Evolutionary conservation across 2,888 invertebrate species (phyloP), one percentile per base, ranked within the genome.

Genomic region (Hydroisotoma schaefferi): DNA sequence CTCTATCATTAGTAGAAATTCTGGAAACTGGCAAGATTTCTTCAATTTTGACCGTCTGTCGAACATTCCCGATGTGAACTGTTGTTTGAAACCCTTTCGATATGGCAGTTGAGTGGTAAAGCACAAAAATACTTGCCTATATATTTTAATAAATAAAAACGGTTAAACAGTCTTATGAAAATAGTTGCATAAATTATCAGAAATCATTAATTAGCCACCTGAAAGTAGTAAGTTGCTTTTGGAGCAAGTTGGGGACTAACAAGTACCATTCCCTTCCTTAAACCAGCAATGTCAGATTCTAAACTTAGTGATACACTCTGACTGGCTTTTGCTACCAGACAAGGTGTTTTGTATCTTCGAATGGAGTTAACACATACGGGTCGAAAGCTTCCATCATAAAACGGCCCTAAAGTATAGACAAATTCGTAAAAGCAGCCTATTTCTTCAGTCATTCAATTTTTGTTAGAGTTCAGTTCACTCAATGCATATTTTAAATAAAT

Each of bases 51-150:
- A 92, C 95, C 0, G 95, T 95, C 78, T 97, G 97, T 0, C 95
- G 80, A 6, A 99, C 90, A 73, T 93, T 95, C 0, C 94, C 97
- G 54, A 97, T 90, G 77, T 97, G 94, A 0, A 97, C 88, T 0
- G 95, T 95, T 22, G 93, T 90, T 77, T 91, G 90, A 76, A 90
- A 91, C 27, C 91, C 91, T 3, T 86, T 85, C 66, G 83, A 86
- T 62, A 93, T 90, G 15, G 87, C 85, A 0, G 87, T 90, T 0
- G 89, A 84, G 76, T 94, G 94, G 65, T 88, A 88, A n/a, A 97
- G 80, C 0, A 98, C 86, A 38, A 87, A 86, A 0, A 98, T 87
- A 51, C 87, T 87, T 0, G 97, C 97, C 85, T 92, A 80, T 67
- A 83, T 84, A 72, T 40, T 68, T 64, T 62, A 52, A 43, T 33